These are phyloP conservation scores for Syrrhaptes paradoxus DNA, from an alignment of 2,113 vertebrate species.

Conservation along the genomic window DNA sequence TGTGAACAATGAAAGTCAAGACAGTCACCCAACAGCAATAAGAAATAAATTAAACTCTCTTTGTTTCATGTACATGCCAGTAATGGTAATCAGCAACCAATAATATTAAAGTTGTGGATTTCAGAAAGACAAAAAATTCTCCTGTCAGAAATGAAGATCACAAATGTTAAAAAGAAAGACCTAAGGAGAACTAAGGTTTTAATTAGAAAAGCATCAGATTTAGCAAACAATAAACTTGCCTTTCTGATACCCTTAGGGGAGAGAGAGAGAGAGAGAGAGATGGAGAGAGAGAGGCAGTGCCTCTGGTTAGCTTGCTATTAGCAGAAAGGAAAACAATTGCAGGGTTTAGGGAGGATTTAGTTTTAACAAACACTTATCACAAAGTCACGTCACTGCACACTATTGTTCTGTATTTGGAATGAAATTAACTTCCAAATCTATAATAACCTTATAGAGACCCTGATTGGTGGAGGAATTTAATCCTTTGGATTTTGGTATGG, in stretches of 20 bases:
- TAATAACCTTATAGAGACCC: constrained; percentile 25
- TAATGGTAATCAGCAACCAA: background rate
- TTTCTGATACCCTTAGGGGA: background rate
- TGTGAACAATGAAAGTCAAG: background rate
- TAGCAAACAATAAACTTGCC: constrained; percentile 3
- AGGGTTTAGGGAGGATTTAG: constrained; percentile 55
- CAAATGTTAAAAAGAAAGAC: background rate
- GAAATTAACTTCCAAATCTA: constrained; percentile 50
- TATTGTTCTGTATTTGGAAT: constrained; percentile 37
- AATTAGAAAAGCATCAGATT: background rate
- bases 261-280: background rate
- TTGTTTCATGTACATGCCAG: background rate
- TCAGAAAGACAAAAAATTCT: background rate
- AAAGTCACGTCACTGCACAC: constrained; percentile 15
- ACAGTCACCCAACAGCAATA: background rate
- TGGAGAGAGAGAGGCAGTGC: background rate
- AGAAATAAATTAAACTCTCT: background rate
- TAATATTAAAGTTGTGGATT: background rate
- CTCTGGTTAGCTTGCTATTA: background rate
- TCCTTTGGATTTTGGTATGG: background rate
- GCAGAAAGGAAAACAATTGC: constrained; percentile 46
- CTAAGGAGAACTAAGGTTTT: background rate
- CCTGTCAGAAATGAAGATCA: background rate
- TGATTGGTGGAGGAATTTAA: background rate
- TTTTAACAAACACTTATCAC: constrained; percentile 45